phyloP scores from a whole-genome alignment of 1,140 invertebrate species.

The Anastrepha obliqua region DNA sequence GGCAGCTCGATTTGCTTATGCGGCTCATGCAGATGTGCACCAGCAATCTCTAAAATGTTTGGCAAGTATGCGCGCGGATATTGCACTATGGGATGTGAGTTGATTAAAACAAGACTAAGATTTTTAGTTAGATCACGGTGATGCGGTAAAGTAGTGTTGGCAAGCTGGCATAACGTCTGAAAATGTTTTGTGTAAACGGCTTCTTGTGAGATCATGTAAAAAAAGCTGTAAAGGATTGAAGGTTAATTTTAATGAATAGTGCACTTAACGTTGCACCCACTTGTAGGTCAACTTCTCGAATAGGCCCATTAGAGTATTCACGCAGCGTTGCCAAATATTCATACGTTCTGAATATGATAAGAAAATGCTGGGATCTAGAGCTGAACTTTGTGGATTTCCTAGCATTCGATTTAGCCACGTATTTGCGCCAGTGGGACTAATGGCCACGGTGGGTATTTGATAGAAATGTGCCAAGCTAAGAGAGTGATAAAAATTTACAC shows the following conservation, averaged over 20 bases:
- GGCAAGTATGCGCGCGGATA: constrained; percentile 78
- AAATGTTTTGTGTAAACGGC: constrained; percentile 70
- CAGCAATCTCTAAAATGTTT: constrained; percentile 79
- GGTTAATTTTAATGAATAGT: too few species aligned
- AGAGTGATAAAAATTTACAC: not conserved
- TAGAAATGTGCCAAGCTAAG: constrained; percentile 76
- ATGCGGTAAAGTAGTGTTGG: constrained; percentile 66
- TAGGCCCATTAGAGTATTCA: constrained; percentile 75
- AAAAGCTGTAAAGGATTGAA: constrained; percentile 60
- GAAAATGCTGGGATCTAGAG: constrained; percentile 79
- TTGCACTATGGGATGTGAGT: constrained; percentile 79
- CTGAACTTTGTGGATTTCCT: constrained; percentile 79
- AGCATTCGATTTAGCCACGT: constrained; percentile 80
- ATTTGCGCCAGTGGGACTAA: constrained; percentile 78
- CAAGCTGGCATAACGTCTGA: constrained; percentile 63
- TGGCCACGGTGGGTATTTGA: constrained; percentile 78
- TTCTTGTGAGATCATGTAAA: constrained; percentile 71
- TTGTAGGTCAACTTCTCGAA: constrained; percentile 70
- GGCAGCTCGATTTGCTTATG: constrained; percentile 56
- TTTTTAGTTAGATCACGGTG: constrained; percentile 77
- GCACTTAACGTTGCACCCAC: constrained; percentile 58
- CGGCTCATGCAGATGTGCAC: constrained; percentile 69
- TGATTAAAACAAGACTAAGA: constrained; percentile 78
- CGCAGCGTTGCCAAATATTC: constrained; percentile 78
- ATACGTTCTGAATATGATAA: constrained; percentile 76